Evolutionary conservation across 1,140 invertebrate species (phyloP).

Genomic region (Forficula auricularia): DNA sequence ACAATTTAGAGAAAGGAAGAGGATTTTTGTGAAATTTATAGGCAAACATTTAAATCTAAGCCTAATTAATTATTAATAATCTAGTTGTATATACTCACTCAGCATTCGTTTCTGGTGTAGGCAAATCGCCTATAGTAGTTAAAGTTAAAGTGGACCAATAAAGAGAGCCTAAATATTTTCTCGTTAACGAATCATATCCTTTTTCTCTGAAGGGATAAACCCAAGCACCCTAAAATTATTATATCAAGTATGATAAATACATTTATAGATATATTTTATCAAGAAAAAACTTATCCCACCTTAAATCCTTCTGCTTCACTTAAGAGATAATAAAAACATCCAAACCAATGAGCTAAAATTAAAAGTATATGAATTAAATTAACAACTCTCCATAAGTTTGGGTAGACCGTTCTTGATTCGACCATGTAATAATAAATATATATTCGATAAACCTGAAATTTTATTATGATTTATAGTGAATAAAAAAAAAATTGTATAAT

Average conservation of each 20-base stretch:
- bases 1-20: too few relatives aligned
- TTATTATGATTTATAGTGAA: neutral
- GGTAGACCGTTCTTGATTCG: conserved; percentile 84
- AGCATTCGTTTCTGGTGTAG: conserved; percentile 83
- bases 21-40: conserved; percentile 8
- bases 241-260: neutral
- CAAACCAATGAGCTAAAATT: conserved; percentile 91
- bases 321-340: conserved; percentile 88
- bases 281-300: conserved; percentile 23
- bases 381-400: conserved; percentile 88
- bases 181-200: conserved; percentile 66
- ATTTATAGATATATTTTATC: conserved; percentile 13
- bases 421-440: conserved; percentile 91
- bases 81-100: conserved; percentile 56
- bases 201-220: conserved; percentile 75
- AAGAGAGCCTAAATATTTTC: conserved; percentile 84
- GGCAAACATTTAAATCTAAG: too few relatives aligned
- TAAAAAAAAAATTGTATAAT: neutral
- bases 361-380: conserved; percentile 89
- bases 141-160: conserved; percentile 93
- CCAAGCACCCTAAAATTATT: conserved; percentile 59
- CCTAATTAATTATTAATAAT: too few relatives aligned
- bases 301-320: conserved; percentile 79
- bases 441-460: conserved; percentile 64
- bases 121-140: conserved; percentile 90